phyloP scores from a whole-genome alignment of 2,797 vertebrate species.

The Gymnodraco acuticeps region DNA sequence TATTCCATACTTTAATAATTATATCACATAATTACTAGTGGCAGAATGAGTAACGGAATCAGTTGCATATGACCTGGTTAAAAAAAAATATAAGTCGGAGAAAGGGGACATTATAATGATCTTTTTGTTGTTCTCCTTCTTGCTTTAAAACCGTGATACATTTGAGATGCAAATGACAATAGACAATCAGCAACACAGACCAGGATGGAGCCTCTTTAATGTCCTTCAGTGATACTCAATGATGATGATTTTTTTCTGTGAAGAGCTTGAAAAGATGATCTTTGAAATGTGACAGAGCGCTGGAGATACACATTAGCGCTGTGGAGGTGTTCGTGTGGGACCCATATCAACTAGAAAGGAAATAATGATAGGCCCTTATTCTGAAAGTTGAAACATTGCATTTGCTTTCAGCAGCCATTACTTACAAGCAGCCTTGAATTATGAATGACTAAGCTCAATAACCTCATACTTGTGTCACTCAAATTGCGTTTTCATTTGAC shows the following conservation, averaged over 20 bases:
- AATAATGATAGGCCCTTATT: background rate
- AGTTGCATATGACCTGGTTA: background rate
- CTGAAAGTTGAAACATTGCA: background rate
- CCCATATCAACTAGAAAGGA: constrained; percentile 14
- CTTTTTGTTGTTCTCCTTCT: background rate
- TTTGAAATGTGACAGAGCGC: constrained; percentile 16
- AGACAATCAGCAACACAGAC: constrained; percentile 26
- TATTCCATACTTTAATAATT: background rate
- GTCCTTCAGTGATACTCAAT: constrained; percentile 16
- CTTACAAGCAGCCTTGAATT: background rate
- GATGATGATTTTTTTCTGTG: constrained; percentile 15
- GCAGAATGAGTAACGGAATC: background rate
- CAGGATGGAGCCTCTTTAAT: constrained; percentile 13
- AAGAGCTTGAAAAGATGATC: constrained; percentile 25
- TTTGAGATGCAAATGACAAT: constrained; percentile 19
- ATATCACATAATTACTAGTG: background rate
- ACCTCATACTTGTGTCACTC: background rate
- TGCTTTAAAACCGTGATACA: background rate
- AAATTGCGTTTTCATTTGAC: background rate
- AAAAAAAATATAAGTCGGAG: background rate
- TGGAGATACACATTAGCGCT: constrained; percentile 14
- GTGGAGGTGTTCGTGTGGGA: constrained; percentile 39
- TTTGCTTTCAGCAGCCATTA: background rate
- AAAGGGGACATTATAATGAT: background rate
- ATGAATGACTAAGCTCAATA: background rate